These are phyloP conservation scores for Plagodis pulveraria DNA, from an alignment of 2,888 invertebrate genomes.

Conservation along the genomic window DNA sequence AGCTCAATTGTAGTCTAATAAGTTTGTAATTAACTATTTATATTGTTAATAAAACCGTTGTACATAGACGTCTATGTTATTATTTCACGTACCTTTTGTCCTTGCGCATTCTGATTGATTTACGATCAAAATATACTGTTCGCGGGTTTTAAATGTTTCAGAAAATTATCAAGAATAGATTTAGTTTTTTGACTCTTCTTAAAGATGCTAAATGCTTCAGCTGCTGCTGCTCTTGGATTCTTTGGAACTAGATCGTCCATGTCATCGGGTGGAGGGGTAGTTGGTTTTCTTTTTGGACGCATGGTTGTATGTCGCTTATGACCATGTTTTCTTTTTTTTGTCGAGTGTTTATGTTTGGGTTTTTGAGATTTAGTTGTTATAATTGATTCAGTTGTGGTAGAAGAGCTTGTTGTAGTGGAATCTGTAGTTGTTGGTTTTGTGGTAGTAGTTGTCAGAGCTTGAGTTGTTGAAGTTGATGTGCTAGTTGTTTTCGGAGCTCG, in stretches of 20 bases:
- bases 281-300: neutral
- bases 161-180: slow-evolving; percentile 14
- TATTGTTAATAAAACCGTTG: slow-evolving; percentile 85
- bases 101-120: neutral
- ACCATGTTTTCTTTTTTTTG: slow-evolving; percentile 40
- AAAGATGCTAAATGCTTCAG: slow-evolving; percentile 18
- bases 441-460: neutral
- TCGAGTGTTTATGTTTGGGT: slow-evolving; percentile 46
- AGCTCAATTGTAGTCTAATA: slow-evolving; percentile 82
- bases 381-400: slow-evolving; percentile 14
- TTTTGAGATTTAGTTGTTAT: slow-evolving; percentile 31
- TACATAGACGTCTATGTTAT: slow-evolving; percentile 64
- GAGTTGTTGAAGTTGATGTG: neutral
- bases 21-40: slow-evolving; percentile 84
- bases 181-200: slow-evolving; percentile 16
- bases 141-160: slow-evolving; percentile 1
- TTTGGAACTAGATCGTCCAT: slow-evolving; percentile 1
- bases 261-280: slow-evolving; percentile 4
- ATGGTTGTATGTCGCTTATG: neutral
- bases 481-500: neutral
- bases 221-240: slow-evolving; percentile 11
- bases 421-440: neutral
- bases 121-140: neutral
- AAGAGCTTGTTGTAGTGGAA: neutral
- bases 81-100: slow-evolving; percentile 24